These are phyloP conservation scores for Coleophora deauratella DNA, from an alignment of 2,888 invertebrate genomes.

Conservation along the genomic window DNA sequence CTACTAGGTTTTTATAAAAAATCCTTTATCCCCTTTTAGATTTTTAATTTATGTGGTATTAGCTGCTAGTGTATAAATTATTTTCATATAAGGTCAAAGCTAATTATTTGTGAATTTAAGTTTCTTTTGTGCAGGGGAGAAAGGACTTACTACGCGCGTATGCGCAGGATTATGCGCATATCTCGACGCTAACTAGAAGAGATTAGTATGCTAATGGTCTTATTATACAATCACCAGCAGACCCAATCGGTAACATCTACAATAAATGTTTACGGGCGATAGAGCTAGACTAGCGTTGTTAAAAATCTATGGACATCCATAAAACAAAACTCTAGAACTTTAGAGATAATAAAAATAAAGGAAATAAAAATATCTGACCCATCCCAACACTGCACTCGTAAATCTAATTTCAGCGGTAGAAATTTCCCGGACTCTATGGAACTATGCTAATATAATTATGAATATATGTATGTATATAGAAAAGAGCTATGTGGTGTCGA, in stretches of 20 bases:
- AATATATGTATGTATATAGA: conserved; percentile 52
- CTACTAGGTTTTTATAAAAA: conserved; percentile 25
- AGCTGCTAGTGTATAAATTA: conserved; percentile 21
- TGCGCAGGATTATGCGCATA: conserved; percentile 46
- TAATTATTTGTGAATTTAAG: neutral
- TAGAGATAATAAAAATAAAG: conserved; percentile 38
- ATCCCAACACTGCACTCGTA: conserved; percentile 65
- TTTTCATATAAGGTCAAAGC: no score
- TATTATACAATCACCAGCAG: conserved; percentile 47
- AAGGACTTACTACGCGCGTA: conserved; percentile 51
- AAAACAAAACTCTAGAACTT: conserved; percentile 50
- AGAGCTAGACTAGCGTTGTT: conserved; percentile 63
- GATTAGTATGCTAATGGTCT: conserved; percentile 64
- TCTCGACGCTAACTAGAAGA: conserved; percentile 60
- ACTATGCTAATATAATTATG: conserved; percentile 4
- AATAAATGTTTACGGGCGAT: conserved; percentile 56
- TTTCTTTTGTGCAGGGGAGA: conserved; percentile 33
- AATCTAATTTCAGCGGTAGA: conserved; percentile 36
- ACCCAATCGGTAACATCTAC: conserved; percentile 54
- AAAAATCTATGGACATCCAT: conserved; percentile 59
- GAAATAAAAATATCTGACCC: conserved; percentile 59
- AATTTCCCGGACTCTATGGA: conserved; percentile 37
- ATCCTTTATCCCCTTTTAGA: conserved; percentile 42
- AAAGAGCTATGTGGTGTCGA: conserved; percentile 39
- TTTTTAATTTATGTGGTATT: conserved; percentile 15